phyloP scores from a whole-genome alignment of 2,797 vertebrate species.

The Artibeus lituratus region DNA sequence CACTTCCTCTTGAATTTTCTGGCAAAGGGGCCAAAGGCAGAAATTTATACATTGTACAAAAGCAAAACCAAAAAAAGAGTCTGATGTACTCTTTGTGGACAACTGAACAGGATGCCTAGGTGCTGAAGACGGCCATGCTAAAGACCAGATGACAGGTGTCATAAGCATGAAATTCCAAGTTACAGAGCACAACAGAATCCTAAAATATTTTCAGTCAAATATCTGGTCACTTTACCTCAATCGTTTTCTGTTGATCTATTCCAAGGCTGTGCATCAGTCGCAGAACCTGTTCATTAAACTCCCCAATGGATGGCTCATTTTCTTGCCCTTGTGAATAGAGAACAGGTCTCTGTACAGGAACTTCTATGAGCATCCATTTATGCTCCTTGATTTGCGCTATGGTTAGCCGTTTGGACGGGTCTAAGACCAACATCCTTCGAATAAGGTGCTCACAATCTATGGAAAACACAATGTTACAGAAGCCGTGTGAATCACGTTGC shows the following conservation, averaged over 20 bases:
- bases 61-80: neutral
- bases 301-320: conserved; percentile 87
- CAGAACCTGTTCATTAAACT: conserved; percentile 97
- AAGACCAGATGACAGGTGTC: neutral
- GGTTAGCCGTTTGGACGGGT: conserved; percentile 94
- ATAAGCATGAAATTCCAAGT: neutral
- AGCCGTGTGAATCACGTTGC: neutral
- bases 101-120: neutral
- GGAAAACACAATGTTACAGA: conserved; percentile 52
- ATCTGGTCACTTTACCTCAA: conserved; percentile 87
- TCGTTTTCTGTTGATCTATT: conserved; percentile 97
- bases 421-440: conserved; percentile 96
- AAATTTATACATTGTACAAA: neutral
- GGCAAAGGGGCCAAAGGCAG: neutral
- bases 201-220: neutral
- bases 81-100: neutral
- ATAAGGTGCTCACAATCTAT: conserved; percentile 98
- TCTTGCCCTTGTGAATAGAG: conserved; percentile 91
- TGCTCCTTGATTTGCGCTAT: conserved; percentile 98
- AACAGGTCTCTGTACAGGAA: conserved; percentile 91
- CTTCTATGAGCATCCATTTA: conserved; percentile 96
- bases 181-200: neutral
- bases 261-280: conserved; percentile 98
- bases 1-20: neutral
- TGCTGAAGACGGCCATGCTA: neutral